Evolutionary conservation across 1,140 invertebrate genomes (phyloP).

Genomic region (Oppia nitens): DNA sequence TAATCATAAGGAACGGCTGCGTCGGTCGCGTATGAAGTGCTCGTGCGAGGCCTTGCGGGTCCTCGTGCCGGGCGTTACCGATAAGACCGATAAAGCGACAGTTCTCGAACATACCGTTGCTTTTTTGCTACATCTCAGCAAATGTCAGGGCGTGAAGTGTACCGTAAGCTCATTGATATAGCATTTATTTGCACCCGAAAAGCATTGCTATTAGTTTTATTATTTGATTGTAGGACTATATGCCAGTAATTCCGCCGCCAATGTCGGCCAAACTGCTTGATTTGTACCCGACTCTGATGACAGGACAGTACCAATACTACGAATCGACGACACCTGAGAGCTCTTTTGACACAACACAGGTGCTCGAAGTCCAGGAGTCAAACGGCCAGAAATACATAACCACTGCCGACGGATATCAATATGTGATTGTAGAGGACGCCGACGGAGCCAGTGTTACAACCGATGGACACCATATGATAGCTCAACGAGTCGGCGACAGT

Average conservation of each 20-base stretch:
- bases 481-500: neutral
- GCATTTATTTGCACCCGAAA: neutral
- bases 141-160: slow-evolving; percentile 6
- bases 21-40: slow-evolving; percentile 26
- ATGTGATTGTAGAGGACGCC: neutral
- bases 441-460: neutral
- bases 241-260: neutral
- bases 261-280: neutral
- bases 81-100: slow-evolving; percentile 33
- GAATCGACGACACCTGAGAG: neutral
- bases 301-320: neutral
- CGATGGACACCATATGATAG: neutral
- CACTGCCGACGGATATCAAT: neutral
- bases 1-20: slow-evolving; percentile 19
- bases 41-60: slow-evolving; percentile 28
- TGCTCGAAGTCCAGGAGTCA: neutral
- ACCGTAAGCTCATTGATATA: neutral
- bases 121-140: slow-evolving; percentile 24
- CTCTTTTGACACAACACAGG: neutral
- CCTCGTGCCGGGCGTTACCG: slow-evolving; percentile 29
- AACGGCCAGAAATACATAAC: neutral
- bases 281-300: neutral
- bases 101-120: slow-evolving; percentile 31
- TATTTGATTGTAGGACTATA: neutral
- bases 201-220: neutral